Evolutionary conservation across 2,888 invertebrate genomes (phyloP).

Genomic region (Philhelius pedissequus): DNA sequence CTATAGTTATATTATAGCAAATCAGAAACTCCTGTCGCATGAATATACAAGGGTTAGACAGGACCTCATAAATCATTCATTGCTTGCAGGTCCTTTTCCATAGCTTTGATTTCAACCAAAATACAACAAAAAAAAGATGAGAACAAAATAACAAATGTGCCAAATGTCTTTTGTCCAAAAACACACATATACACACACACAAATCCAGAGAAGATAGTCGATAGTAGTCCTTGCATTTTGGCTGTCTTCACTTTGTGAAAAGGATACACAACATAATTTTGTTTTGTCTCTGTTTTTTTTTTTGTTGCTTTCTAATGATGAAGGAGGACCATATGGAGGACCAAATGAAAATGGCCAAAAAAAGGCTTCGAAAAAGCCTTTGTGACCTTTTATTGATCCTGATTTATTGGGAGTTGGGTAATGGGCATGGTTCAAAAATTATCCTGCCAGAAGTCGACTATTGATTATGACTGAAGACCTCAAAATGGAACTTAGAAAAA

Average conservation of each 20-base stretch:
- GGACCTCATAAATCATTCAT: constrained; percentile 70
- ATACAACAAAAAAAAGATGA: background rate
- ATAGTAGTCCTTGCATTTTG: background rate
- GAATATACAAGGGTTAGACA: constrained; percentile 71
- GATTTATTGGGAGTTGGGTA: constrained; percentile 59
- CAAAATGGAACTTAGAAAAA: constrained; percentile 18
- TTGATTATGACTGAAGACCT: constrained; percentile 54
- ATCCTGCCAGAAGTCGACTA: constrained; percentile 16
- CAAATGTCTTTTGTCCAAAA: constrained; percentile 49
- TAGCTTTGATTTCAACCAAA: background rate
- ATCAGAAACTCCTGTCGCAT: constrained; percentile 69
- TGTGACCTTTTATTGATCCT: constrained; percentile 65
- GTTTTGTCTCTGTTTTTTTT: constrained; percentile 6
- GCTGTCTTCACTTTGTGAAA: constrained; percentile 35
- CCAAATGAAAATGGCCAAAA: background rate
- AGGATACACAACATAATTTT: constrained; percentile 45
- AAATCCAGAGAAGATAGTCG: background rate
- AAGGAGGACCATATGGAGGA: constrained; percentile 9
- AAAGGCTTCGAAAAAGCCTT: background rate
- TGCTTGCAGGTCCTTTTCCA: constrained; percentile 38
- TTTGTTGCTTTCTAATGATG: constrained; percentile 34
- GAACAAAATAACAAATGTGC: constrained; percentile 55
- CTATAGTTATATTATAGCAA: constrained; percentile 6
- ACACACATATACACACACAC: background rate
- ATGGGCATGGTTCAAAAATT: too few species aligned